Base-by-base conservation (phyloP, 1,140 invertebrate species). In the Diorhabda carinulata region DNA sequence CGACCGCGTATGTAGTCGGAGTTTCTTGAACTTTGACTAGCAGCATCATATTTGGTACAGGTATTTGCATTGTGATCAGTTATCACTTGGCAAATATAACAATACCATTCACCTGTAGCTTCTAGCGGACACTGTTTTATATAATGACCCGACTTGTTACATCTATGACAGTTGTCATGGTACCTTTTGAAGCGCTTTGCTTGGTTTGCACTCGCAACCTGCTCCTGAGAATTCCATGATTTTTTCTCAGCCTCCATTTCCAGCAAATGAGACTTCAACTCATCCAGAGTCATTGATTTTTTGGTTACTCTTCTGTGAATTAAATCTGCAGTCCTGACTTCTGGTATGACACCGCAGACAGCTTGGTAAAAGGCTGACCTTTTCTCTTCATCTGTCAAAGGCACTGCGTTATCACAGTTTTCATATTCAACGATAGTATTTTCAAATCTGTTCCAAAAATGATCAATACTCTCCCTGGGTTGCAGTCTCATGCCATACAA, bases 281-380 rank as follows among this genome's bases (percentile, higher is more conserved):
- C 52, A 8, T 8, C 25, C 25, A 8, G 25, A 7, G 10, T 61
- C 25, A 8, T 61, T 42, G n/a, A 10, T 61, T 61, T 61, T 6
- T 8, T 25, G 7, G 59, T 42, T 61, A 42, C 25, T 61, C 41
- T 10, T 25, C 59, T 10, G n/a, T 42, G 59, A 25, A 25, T 8
- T 25, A 61, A 25, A 25, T 61, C 59, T 7, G 59, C 59, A 61
- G n/a, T 61, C 25, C 59, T 7, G n/a, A n/a, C n/a, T n/a, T n/a
- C n/a, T n/a, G n/a, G n/a, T n/a, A n/a, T n/a, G n/a, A 61, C 25
- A 42, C 25, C 25, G 25, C 10, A 61, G 7, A 61, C 59, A 25
- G 59, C 59, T 61, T 61, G 59, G 59, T 61, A 61, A 25, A 61
- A 61, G 7, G 25, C n/a, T 61, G n/a, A 61, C 25, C 7, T 61